phyloP scores from a whole-genome alignment of 2,797 vertebrate species.

The Intellagama lesueurii region DNA sequence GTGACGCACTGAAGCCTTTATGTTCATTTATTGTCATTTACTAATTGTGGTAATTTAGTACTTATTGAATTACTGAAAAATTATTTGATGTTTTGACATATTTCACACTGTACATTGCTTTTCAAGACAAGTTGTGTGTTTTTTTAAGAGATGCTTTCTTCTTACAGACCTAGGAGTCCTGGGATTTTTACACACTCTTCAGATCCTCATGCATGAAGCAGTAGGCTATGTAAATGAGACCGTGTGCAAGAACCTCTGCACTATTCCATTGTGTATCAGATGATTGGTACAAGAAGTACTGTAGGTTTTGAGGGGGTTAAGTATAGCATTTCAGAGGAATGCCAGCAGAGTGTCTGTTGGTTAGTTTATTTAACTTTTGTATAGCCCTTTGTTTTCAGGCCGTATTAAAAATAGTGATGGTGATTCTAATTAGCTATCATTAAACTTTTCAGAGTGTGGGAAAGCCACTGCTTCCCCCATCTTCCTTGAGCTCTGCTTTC shows the following conservation, averaged over 20 bases:
- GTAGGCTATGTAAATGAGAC: background rate
- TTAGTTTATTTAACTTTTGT: background rate
- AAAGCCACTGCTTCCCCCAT: background rate
- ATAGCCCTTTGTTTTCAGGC: background rate
- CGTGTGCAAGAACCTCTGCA: background rate
- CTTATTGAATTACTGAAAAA: background rate
- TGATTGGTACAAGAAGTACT: background rate
- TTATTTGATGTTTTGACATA: background rate
- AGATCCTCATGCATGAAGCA: background rate
- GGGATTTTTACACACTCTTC: background rate
- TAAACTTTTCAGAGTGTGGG: background rate
- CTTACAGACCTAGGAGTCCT: background rate
- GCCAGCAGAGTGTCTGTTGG: background rate
- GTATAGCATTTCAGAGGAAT: background rate
- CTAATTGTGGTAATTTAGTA: background rate
- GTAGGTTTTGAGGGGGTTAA: background rate
- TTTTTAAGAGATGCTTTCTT: background rate
- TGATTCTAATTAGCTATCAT: background rate
- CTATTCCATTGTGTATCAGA: background rate
- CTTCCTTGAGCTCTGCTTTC: background rate
- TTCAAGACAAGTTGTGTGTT: background rate
- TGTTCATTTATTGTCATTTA: background rate
- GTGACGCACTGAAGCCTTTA: background rate
- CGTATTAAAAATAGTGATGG: too few species aligned
- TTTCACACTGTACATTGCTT: background rate